phyloP scores from a whole-genome alignment of 2,888 invertebrate species.

The Nineta flava region DNA sequence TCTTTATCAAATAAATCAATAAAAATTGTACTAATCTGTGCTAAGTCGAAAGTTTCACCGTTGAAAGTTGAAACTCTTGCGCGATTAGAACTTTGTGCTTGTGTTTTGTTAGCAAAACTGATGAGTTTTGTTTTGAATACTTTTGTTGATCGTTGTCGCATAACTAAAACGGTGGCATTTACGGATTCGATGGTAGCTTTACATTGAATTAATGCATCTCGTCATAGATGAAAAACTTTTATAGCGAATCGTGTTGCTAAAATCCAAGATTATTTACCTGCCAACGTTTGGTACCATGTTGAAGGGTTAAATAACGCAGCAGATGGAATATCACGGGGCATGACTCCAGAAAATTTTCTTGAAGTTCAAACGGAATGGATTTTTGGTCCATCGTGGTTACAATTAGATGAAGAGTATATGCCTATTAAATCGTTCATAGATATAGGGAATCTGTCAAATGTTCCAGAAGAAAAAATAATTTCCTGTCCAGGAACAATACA shows the following conservation, averaged over 20 bases:
- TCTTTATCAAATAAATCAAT: background rate
- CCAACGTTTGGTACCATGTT: slow-evolving; percentile 7
- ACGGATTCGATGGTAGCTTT: slow-evolving; percentile 10
- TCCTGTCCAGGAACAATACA: background rate
- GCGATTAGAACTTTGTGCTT: slow-evolving; percentile 11
- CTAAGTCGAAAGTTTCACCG: slow-evolving; percentile 10
- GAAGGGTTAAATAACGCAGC: slow-evolving; percentile 7
- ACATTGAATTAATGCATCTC: too few species aligned
- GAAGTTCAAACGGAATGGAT: background rate
- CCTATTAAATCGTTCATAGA: background rate
- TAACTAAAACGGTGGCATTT: slow-evolving; percentile 8
- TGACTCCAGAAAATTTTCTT: slow-evolving; percentile 5
- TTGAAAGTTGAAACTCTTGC: slow-evolving; percentile 10
- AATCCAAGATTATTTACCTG: slow-evolving; percentile 7
- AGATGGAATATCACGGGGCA: slow-evolving; percentile 9
- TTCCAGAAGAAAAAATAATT: background rate
- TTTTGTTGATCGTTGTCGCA: background rate
- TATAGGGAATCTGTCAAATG: background rate
- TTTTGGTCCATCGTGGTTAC: background rate
- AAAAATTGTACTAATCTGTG: slow-evolving; percentile 5
- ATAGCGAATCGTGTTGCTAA: slow-evolving; percentile 8
- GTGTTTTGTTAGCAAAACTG: slow-evolving; percentile 8
- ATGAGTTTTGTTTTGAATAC: background rate
- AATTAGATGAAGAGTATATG: background rate
- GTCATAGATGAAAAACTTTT: too few species aligned